Evolutionary conservation across 2,113 vertebrate genomes (phyloP), one percentile per base, ranked within the genome.

Genomic region (Hystrix cristata): DNA sequence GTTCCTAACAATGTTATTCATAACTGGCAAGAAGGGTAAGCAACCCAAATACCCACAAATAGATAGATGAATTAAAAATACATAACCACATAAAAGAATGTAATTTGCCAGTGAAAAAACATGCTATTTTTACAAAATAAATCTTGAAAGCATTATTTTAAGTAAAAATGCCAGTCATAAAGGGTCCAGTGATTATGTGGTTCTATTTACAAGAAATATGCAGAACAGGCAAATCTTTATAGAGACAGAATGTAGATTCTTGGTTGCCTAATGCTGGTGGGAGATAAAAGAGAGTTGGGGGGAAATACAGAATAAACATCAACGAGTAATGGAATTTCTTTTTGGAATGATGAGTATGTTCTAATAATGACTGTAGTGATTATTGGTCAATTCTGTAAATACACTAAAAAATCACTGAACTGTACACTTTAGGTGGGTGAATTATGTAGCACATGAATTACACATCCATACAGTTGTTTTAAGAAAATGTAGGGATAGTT

Each of bases 341-440:
- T 94, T 62, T 80, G 65, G 15, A 94, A 43, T 74, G n/a, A 89
- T 38, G 14, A 15, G 71, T 87, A 57, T 96, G 25, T 95, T 85
- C 13, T 62, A 82, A 91, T 80, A 96, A 84, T 48, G n/a, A 93
- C n/a, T 55, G 7, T 57, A 48, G 25, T 62, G 13, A 57, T 72
- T 29, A n/a, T 46, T 83, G 13, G 51, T 87, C 11, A 84, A 69
- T 51, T 79, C 78, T 69, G 38, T 71, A 48, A 79, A 38, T 29
- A 80, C 31, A 91, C 23, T 91, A 67, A 89, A 87, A 87, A 83
- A 76, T 82, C 48, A 95, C 5, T 84, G 48, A 96, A 82, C 19
- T 71, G 38, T 57, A 71, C 71, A 93, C 10, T 48, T n/a, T 67
- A 76, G 27, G 74, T 88, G 11, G 12, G 13, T 71, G 3, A 82